Evolutionary conservation across 2,888 invertebrate genomes (phyloP).

Genomic region (Xestia xanthographa): DNA sequence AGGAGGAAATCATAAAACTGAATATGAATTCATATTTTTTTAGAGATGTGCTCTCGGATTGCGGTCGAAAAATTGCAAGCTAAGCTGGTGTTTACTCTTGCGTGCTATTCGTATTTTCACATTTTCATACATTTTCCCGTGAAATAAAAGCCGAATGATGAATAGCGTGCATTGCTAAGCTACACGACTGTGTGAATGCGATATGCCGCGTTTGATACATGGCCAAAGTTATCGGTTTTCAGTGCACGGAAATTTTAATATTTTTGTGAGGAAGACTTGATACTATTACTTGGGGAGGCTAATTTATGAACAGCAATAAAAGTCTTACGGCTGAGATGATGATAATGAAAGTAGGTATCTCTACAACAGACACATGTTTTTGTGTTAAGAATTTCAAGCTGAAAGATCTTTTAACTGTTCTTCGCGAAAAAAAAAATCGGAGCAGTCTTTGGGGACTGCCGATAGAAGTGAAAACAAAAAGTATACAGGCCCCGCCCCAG

Average conservation of each 20-base stretch:
- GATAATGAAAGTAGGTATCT: neutral
- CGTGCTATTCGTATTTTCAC: neutral
- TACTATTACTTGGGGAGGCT: neutral
- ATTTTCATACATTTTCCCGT: conserved; percentile 36
- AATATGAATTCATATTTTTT: neutral
- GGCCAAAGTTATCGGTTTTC: neutral
- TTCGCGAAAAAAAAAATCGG: neutral
- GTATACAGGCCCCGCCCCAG: no score
- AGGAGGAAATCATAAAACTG: neutral
- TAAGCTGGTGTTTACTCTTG: conserved; percentile 9
- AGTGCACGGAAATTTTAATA: neutral
- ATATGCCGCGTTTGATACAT: conserved; percentile 23
- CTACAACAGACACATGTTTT: neutral
- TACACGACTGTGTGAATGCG: conserved; percentile 21
- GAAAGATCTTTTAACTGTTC: neutral
- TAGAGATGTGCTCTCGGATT: conserved; percentile 1
- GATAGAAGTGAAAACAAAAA: no score
- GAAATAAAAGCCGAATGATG: conserved; percentile 46
- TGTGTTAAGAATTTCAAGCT: neutral
- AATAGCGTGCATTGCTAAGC: conserved; percentile 36
- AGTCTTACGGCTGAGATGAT: neutral
- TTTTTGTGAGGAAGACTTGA: neutral
- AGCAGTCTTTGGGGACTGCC: no score
- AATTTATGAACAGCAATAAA: neutral
- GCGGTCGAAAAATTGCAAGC: conserved; percentile 24